Percentiles rank a stretch among this genome's conserved stretches.
Evolutionary conservation across 1,140 invertebrate species (phyloP).

Genomic region (Scaptomyza montana): DNA sequence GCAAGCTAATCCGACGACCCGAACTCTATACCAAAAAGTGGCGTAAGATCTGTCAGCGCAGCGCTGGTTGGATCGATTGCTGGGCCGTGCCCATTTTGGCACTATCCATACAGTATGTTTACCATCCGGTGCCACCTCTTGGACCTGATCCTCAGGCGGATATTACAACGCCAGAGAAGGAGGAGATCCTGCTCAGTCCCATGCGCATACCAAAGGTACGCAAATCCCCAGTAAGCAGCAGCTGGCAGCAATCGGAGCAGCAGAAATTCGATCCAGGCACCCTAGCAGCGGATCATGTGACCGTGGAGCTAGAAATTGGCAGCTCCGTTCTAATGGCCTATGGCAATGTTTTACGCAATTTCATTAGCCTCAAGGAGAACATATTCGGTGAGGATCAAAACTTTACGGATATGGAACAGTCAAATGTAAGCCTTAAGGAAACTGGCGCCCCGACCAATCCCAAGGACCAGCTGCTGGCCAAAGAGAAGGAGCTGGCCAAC

Average conservation of each 20-base stretch:
- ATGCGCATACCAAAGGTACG: slow-evolving; percentile 93
- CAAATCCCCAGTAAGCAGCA: slow-evolving; percentile 88
- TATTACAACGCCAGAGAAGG: slow-evolving; percentile 96
- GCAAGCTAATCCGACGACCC: slow-evolving; percentile 85
- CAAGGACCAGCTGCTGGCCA: slow-evolving; percentile 75
- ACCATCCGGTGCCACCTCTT: slow-evolving; percentile 94
- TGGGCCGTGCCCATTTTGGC: slow-evolving; percentile 97
- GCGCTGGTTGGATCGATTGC: slow-evolving; percentile 95
- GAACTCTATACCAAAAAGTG: slow-evolving; percentile 90
- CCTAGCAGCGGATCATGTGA: slow-evolving; percentile 93
- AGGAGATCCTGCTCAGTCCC: slow-evolving; percentile 95
- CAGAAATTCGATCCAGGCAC: slow-evolving; percentile 94
- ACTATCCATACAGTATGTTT: slow-evolving; percentile 94
- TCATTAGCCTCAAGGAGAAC: slow-evolving; percentile 97
- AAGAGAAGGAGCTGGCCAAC: slow-evolving; percentile 83
- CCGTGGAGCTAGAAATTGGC: slow-evolving; percentile 95
- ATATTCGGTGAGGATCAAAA: slow-evolving; percentile 97
- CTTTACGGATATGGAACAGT: slow-evolving; percentile 95
- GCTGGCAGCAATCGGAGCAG: slow-evolving; percentile 86
- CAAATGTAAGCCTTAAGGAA: slow-evolving; percentile 77
- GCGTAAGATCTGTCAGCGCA: slow-evolving; percentile 92
- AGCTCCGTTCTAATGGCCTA: slow-evolving; percentile 95
- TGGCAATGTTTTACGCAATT: slow-evolving; percentile 94
- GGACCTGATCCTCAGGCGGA: slow-evolving; percentile 94
- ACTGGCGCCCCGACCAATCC: slow-evolving; percentile 63